A percentile compares a stretch with the other conserved stretches of the same genome.
Evolutionary conservation across 2,888 invertebrate genomes (phyloP).

Genomic region (Oxycera nigricornis): DNA sequence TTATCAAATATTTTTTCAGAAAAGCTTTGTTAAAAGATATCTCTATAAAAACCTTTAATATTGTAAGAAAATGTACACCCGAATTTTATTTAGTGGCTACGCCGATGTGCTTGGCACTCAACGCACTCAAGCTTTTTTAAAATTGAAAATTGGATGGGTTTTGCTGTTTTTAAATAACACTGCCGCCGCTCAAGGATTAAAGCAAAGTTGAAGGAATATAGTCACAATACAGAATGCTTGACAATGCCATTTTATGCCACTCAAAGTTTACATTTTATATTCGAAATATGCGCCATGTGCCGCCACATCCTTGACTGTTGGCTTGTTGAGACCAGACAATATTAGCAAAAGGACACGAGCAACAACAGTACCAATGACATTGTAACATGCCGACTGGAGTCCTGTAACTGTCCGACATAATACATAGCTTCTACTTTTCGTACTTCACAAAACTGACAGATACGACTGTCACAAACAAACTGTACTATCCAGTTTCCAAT

Average conservation of each 20-base stretch:
- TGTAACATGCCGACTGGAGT: not conserved
- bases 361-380: not conserved
- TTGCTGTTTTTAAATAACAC: no score
- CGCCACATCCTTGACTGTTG: not conserved
- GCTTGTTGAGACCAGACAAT: not conserved
- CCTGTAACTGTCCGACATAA: not conserved
- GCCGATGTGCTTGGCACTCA: no score
- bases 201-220: no score
- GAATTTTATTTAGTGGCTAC: no score
- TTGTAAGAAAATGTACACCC: no score
- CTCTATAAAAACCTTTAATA: no score
- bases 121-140: no score
- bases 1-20: no score
- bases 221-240: not conserved
- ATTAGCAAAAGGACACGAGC: not conserved
- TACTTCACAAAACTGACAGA: not conserved
- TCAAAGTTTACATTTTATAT: constrained; percentile 19
- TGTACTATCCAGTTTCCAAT: not conserved
- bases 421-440: constrained; percentile 7
- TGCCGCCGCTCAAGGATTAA: no score
- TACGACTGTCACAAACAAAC: constrained; percentile 2
- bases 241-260: not conserved
- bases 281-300: not conserved
- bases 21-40: no score
- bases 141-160: no score